Evolutionary conservation across 92 coral and sea anemone species (phyloP).

Genomic region (Bergia puertoricense): DNA sequence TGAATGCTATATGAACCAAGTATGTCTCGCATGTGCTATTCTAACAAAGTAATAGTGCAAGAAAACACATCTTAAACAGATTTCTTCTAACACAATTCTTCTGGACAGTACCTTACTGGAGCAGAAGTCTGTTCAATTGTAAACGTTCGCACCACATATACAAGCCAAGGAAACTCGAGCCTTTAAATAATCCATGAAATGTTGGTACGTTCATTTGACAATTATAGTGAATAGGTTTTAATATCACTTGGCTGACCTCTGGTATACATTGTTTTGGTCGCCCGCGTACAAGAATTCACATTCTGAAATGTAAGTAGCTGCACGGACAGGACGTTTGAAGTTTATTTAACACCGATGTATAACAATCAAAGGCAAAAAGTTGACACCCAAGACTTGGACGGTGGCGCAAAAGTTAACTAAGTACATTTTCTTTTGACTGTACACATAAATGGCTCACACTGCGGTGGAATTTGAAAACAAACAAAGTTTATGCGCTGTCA

Average conservation of each 20-base stretch:
- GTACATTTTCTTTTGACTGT: neutral
- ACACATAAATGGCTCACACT: neutral
- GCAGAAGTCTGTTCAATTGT: neutral
- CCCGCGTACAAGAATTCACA: slow-evolving; percentile 5
- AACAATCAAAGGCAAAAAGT: too few relatives aligned
- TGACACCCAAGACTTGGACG: neutral
- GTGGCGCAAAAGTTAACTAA: neutral
- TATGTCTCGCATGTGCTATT: neutral
- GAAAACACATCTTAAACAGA: neutral
- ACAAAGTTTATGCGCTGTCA: neutral
- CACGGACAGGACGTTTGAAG: neutral
- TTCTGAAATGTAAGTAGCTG: neutral
- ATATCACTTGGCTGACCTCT: slow-evolving; percentile 15
- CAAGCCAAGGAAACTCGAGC: slow-evolving; percentile 7
- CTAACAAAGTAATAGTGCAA: neutral
- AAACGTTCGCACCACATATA: neutral
- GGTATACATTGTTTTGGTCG: slow-evolving; percentile 1
- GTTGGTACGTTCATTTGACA: slow-evolving; percentile 27
- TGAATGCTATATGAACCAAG: too few relatives aligned
- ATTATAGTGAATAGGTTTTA: slow-evolving; percentile 27
- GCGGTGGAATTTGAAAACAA: neutral
- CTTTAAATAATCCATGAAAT: slow-evolving; percentile 26
- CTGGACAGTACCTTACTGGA: neutral
- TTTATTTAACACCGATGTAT: too few relatives aligned
- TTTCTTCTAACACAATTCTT: neutral